Base-by-base conservation (phyloP, 2,113 vertebrate species). In the Caranx melampygus region DNA sequence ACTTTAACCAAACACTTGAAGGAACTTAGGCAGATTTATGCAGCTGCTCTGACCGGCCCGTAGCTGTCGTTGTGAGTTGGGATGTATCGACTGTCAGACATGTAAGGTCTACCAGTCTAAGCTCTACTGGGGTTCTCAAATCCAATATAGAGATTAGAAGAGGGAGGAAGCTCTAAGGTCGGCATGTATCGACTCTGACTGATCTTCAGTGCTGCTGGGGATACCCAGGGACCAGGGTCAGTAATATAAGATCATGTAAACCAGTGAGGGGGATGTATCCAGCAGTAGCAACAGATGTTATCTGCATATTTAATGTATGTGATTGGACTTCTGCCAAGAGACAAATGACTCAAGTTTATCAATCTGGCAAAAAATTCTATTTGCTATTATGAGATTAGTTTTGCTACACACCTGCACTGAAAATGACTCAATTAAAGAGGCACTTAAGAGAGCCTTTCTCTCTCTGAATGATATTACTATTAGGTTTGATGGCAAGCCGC, bases 121-220 rank as follows among this genome's bases (percentile, higher is more conserved):
- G 71, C 86, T 81, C 62, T 42, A 44, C 85, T 45, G 34, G 72
- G 57, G 21, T 64, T 58, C 70, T 76, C 58, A 72, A 87, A 91
- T 91, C 83, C 86, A 91, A 90, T 90, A 88, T 64, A 62, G 26
- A 66, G 79, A 90, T 83, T 87, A 90, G 82, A 70, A 9, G 33
- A 67, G 34, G 68, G 72, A 77, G 65, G 51, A 52, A 33, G 63
- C 66, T 88, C 75, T 88, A 87, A 84, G 81, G 87, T n/a, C 75
- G 64, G 34, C 72, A 79, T 40, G 57, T 63, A 85, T 87, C 55
- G 68, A 92, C 85, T 77, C 45, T 37, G 75, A 83, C 12, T 63
- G 80, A 79, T 92, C 76, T 79, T 57, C 69, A 60, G 59, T 33
- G 61, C 83, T 61, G 59, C 42, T 62, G 62, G 61, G 78, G 58